Conservation (phyloP, 2,113 vertebrate species). For the Rhea pennata region DNA sequence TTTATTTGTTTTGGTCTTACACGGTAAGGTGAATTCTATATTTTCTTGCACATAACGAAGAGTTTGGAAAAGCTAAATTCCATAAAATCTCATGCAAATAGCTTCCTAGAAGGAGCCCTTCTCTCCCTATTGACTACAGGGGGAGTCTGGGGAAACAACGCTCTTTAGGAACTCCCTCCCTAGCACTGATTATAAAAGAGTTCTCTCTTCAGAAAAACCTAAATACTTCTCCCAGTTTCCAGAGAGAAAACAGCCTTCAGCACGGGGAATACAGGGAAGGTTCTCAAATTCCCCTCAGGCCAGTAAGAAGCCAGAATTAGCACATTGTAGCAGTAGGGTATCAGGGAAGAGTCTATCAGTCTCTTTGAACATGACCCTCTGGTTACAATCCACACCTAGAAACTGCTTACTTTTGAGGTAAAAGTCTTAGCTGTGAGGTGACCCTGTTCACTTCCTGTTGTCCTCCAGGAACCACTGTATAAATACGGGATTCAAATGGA, state of each 20-base stretch:
- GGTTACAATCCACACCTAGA: background rate
- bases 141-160: background rate
- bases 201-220: background rate
- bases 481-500: background rate
- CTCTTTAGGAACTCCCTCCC: background rate
- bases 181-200: background rate
- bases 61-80: background rate
- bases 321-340: background rate
- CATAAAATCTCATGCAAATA: background rate
- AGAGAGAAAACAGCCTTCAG: background rate
- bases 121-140: background rate
- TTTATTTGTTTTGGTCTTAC: background rate
- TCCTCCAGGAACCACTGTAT: background rate
- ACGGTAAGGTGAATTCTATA: background rate
- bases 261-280: background rate
- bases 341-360: background rate
- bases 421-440: background rate
- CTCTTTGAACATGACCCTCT: background rate
- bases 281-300: background rate
- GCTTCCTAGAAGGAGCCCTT: background rate
- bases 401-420: background rate
- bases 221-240: background rate
- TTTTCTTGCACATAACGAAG: background rate
- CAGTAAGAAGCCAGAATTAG: background rate
- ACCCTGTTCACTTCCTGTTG: background rate